phyloP scores from a whole-genome alignment of 2,888 invertebrate genomes.

The Dasysyrphus tricinctus region DNA sequence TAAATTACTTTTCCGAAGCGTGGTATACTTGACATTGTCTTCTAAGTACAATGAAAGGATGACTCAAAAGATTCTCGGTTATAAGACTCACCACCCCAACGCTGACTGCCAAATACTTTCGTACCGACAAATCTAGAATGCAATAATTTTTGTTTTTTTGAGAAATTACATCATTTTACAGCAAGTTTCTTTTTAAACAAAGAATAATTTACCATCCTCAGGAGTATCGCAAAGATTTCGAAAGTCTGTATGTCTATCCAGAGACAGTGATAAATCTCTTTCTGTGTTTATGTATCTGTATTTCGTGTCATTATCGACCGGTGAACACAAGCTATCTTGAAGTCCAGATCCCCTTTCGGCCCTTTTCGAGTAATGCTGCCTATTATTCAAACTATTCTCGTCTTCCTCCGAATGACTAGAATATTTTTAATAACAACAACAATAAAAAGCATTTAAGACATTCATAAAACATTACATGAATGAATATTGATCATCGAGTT shows the following conservation, averaged over 20 bases:
- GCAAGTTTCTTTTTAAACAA: neutral
- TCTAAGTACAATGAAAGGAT: slow-evolving; percentile 96
- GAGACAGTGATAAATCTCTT: slow-evolving; percentile 81
- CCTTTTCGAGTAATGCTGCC: slow-evolving; percentile 45
- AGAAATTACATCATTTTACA: neutral
- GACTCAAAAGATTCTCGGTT: slow-evolving; percentile 94
- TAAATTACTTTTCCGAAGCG: slow-evolving; percentile 79
- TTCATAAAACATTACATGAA: slow-evolving; percentile 64
- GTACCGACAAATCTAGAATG: slow-evolving; percentile 84
- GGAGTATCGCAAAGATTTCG: slow-evolving; percentile 81
- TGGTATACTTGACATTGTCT: slow-evolving; percentile 95
- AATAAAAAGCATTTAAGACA: too few species aligned
- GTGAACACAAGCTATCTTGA: slow-evolving; percentile 78
- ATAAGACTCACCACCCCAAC: slow-evolving; percentile 93
- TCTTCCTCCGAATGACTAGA: slow-evolving; percentile 63
- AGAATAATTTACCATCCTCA: slow-evolving; percentile 80
- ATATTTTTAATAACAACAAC: neutral
- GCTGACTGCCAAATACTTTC: slow-evolving; percentile 90
- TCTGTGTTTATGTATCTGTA: slow-evolving; percentile 81
- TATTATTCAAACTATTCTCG: slow-evolving; percentile 63
- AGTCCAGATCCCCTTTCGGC: slow-evolving; percentile 70
- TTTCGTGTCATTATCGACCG: slow-evolving; percentile 76
- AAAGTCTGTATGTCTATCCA: slow-evolving; percentile 80
- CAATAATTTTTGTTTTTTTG: neutral
- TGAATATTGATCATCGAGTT: slow-evolving; percentile 59